Evolutionary conservation across 2,797 vertebrate genomes (phyloP).

Genomic region (Karalla daura): DNA sequence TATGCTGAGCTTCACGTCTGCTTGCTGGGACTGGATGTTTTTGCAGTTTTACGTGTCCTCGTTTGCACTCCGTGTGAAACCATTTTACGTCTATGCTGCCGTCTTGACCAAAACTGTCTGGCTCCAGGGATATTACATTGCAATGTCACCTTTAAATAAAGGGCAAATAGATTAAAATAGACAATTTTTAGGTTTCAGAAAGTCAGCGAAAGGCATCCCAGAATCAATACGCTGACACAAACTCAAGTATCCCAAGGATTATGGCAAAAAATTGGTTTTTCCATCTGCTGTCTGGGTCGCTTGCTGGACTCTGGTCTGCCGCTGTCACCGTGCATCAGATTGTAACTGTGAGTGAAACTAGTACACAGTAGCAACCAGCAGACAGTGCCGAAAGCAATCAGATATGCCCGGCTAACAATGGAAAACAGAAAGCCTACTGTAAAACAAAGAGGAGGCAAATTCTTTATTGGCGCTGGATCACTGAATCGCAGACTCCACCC

Average conservation of each 20-base stretch:
- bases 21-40: no score
- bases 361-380: slow-evolving; percentile 30
- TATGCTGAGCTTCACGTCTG: no score
- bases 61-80: no score
- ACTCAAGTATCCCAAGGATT: neutral
- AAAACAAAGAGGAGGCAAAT: slow-evolving; percentile 26
- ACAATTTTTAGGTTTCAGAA: neutral
- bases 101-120: no score
- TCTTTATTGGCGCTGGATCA: slow-evolving; percentile 24
- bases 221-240: neutral
- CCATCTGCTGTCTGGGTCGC: slow-evolving; percentile 29
- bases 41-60: no score
- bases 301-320: slow-evolving; percentile 20
- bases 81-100: no score
- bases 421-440: slow-evolving; percentile 17
- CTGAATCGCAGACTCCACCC: slow-evolving; percentile 42
- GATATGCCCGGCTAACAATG: slow-evolving; percentile 42
- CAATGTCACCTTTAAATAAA: no score
- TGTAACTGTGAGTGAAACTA: slow-evolving; percentile 17
- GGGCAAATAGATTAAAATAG: no score
- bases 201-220: neutral
- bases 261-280: slow-evolving; percentile 3
- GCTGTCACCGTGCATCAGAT: slow-evolving; percentile 17
- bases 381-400: slow-evolving; percentile 34
- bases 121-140: no score